phyloP scores from a whole-genome alignment of 2,888 invertebrate genomes.

The Carabus problematicus region DNA sequence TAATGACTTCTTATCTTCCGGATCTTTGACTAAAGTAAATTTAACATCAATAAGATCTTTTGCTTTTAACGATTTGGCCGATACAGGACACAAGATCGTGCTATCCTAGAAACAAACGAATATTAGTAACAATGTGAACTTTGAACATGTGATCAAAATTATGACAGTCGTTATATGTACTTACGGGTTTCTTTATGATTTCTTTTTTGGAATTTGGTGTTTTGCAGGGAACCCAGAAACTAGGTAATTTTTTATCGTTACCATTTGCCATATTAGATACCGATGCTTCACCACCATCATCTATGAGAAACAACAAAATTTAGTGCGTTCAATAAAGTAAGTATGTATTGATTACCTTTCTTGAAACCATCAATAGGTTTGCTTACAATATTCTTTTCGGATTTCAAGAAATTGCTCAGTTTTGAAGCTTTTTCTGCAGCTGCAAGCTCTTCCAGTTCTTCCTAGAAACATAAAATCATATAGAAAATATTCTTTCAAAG shows the following conservation, averaged over 20 bases:
- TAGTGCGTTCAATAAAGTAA: not conserved
- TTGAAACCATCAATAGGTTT: constrained; percentile 58
- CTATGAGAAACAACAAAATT: constrained; percentile 34
- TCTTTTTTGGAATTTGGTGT: constrained; percentile 80
- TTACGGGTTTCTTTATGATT: constrained; percentile 78
- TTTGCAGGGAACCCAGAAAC: constrained; percentile 96
- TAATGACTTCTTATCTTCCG: constrained; percentile 83
- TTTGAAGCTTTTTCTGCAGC: constrained; percentile 78
- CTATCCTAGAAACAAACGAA: constrained; percentile 63
- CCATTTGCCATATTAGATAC: constrained; percentile 79
- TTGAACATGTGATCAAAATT: constrained; percentile 61
- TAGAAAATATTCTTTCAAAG: constrained; percentile 13
- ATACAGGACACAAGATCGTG: constrained; percentile 83
- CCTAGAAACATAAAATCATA: constrained; percentile 49
- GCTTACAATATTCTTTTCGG: constrained; percentile 79
- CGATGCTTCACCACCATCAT: constrained; percentile 53
- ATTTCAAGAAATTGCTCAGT: constrained; percentile 79
- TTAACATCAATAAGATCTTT: constrained; percentile 94
- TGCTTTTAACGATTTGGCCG: constrained; percentile 82
- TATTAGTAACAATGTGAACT: constrained; percentile 1
- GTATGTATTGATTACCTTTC: constrained; percentile 47
- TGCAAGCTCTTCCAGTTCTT: constrained; percentile 72
- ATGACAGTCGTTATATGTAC: constrained; percentile 60
- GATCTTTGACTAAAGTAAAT: constrained; percentile 90
- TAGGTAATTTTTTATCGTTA: constrained; percentile 83